phyloP scores from a whole-genome alignment of 2,888 invertebrate genomes.

The Oxystoma pomonae region DNA sequence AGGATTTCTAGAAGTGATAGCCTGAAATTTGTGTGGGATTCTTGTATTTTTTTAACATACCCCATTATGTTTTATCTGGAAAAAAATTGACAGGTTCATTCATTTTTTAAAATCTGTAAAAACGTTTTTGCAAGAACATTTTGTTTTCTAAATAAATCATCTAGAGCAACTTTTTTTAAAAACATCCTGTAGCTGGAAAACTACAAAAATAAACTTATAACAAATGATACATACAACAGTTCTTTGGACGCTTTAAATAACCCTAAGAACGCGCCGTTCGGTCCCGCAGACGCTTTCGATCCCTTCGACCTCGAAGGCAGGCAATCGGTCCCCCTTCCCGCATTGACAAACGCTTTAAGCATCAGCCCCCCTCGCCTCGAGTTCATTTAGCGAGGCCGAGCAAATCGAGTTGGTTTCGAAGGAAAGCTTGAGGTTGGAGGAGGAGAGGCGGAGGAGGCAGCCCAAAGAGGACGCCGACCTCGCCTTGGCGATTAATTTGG shows the following conservation, averaged over 20 bases:
- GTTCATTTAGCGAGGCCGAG: conserved; percentile 57
- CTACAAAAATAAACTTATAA: conserved; percentile 22
- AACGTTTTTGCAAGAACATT: too few relatives aligned
- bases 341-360: conserved; percentile 31
- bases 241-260: conserved; percentile 28
- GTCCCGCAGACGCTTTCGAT: conserved; percentile 46
- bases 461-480: conserved; percentile 68
- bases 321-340: conserved; percentile 41
- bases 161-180: too few relatives aligned
- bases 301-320: conserved; percentile 52
- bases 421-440: conserved; percentile 62
- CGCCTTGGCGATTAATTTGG: conserved; percentile 65
- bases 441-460: conserved; percentile 53
- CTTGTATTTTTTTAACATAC: too few relatives aligned
- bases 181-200: too few relatives aligned
- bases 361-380: conserved; percentile 33
- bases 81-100: too few relatives aligned
- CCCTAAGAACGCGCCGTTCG: conserved; percentile 12
- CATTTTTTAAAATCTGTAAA: too few relatives aligned
- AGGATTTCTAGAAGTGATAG: too few relatives aligned
- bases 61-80: too few relatives aligned
- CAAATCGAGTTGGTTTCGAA: conserved; percentile 72
- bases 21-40: too few relatives aligned
- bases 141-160: too few relatives aligned
- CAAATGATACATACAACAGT: conserved; percentile 17